Evolutionary conservation across 37 sponge, comb jelly and placozoan species (phyloP).

Genomic region (Cladorhizidae sp.): DNA sequence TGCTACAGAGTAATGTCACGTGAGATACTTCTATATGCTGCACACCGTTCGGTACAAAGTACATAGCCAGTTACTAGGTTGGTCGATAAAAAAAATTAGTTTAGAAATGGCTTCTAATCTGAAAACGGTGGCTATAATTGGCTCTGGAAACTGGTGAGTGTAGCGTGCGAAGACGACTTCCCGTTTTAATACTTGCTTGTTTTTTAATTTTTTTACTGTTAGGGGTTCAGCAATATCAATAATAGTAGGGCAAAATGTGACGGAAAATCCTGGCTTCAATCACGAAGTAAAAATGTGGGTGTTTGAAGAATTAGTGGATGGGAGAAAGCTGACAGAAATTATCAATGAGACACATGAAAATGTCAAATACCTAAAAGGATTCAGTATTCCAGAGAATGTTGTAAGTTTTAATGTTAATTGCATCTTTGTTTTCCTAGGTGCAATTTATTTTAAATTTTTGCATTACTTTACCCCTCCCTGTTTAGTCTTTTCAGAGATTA

Average conservation of each 20-base stretch:
- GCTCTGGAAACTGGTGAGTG: constrained; percentile 92
- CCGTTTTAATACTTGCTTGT: background rate
- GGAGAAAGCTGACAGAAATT: constrained; percentile 89
- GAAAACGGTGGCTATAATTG: constrained; percentile 74
- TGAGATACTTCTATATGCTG: constrained; percentile 25
- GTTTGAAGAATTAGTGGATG: constrained; percentile 90
- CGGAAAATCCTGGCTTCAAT: constrained; percentile 39
- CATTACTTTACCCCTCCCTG: no score
- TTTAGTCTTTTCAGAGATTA: no score
- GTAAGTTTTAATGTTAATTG: no score
- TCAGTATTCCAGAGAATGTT: constrained; percentile 89
- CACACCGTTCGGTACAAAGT: background rate
- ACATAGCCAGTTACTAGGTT: no score
- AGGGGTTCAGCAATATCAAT: constrained; percentile 94
- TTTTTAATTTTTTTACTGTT: background rate
- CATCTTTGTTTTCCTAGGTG: no score
- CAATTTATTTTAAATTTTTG: no score
- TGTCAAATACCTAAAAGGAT: constrained; percentile 93
- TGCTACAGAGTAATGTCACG: constrained; percentile 13
- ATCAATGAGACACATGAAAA: constrained; percentile 95
- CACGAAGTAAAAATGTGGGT: constrained; percentile 93
- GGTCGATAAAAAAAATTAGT: no score
- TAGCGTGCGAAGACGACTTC: background rate
- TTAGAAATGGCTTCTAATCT: background rate
- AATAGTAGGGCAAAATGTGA: constrained; percentile 85